These are phyloP conservation scores for Scelioninae gen. 2 DNA, from an alignment of 2,888 invertebrate species.

Conservation along the genomic window DNA sequence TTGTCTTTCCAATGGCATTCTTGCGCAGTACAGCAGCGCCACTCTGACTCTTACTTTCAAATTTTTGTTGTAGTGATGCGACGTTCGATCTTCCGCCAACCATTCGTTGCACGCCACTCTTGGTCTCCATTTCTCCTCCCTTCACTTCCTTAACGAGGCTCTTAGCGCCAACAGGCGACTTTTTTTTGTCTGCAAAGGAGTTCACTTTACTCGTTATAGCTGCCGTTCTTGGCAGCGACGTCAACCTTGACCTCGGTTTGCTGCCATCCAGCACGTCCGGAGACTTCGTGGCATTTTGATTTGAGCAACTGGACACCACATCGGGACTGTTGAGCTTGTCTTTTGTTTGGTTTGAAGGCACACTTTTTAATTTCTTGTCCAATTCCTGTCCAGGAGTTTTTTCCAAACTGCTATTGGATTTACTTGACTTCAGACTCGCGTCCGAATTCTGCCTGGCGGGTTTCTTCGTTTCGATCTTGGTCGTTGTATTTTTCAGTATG, in stretches of 20 bases:
- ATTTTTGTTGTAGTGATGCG: conserved; percentile 87
- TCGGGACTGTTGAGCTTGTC: conserved; percentile 81
- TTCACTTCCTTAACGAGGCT: conserved; percentile 59
- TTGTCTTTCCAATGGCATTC: conserved; percentile 62
- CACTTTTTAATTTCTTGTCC: conserved; percentile 61
- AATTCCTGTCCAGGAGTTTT: conserved; percentile 63
- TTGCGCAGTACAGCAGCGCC: conserved; percentile 59
- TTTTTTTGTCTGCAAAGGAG: conserved; percentile 73
- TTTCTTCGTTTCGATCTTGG: conserved; percentile 56
- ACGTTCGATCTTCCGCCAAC: conserved; percentile 82
- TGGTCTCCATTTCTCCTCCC: conserved; percentile 56
- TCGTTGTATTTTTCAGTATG: conserved; percentile 54
- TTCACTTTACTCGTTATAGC: conserved; percentile 75
- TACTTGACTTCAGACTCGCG: conserved; percentile 64
- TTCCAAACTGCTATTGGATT: conserved; percentile 58
- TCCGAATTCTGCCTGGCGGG: conserved; percentile 65
- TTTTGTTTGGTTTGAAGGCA: conserved; percentile 65
- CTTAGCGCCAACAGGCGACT: conserved; percentile 65
- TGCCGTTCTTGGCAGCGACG: conserved; percentile 74
- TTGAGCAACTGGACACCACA: conserved; percentile 83
- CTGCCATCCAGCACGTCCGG: conserved; percentile 72
- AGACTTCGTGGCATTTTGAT: conserved; percentile 76
- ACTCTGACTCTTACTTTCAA: conserved; percentile 76
- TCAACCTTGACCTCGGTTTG: conserved; percentile 55
- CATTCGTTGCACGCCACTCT: conserved; percentile 69